A percentile compares a stretch with the other conserved stretches of the same genome.
These are phyloP conservation scores for Sycon ciliatum DNA, from an alignment of 37 sponge, comb jelly and placozoan species.

Conservation along the genomic window DNA sequence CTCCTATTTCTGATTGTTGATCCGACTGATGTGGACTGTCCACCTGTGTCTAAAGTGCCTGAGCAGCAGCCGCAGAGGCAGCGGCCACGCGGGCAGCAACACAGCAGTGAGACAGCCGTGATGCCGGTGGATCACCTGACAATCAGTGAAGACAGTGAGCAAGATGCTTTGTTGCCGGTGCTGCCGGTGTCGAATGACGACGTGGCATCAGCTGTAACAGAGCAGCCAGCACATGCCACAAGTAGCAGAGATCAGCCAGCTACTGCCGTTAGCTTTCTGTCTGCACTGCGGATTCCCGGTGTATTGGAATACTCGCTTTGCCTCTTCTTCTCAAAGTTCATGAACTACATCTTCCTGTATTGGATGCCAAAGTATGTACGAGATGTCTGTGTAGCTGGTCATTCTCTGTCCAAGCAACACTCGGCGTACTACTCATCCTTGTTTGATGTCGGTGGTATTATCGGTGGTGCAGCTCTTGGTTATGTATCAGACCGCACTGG, in stretches of 20 bases:
- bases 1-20: constrained; percentile 48
- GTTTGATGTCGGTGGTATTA: constrained; percentile 76
- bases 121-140: too few relatives aligned
- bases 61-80: too few relatives aligned
- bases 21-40: too few relatives aligned
- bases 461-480: constrained; percentile 29
- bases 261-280: not conserved
- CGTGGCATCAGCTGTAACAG: too few relatives aligned
- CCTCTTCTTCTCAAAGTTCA: constrained; percentile 80
- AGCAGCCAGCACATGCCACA: too few relatives aligned
- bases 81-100: too few relatives aligned
- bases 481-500: not conserved
- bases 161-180: too few relatives aligned
- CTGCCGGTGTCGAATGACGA: too few relatives aligned
- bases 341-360: constrained; percentile 75
- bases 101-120: too few relatives aligned
- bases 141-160: too few relatives aligned
- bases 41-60: too few relatives aligned
- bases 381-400: constrained; percentile 1
- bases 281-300: constrained; percentile 40
- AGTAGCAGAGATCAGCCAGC: too few relatives aligned
- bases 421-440: constrained; percentile 55
- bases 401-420: constrained; percentile 9
- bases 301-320: constrained; percentile 79
- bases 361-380: constrained; percentile 70